These are phyloP conservation scores for Rhagonycha lutea DNA, from an alignment of 2,888 invertebrate species.

Conservation along the genomic window DNA sequence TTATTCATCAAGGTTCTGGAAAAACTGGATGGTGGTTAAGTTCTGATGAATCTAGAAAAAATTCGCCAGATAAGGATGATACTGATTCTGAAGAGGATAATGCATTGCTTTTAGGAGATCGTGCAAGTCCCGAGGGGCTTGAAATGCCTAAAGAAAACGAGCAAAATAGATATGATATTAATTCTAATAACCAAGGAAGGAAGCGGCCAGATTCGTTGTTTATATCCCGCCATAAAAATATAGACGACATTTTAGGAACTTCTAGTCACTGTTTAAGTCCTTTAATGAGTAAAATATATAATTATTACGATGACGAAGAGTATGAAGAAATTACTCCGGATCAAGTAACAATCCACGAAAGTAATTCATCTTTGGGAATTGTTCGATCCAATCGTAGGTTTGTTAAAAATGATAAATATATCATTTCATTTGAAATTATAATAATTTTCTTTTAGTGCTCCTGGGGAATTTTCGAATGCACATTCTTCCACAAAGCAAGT, in stretches of 20 bases:
- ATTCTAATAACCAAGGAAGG: slow-evolving; percentile 48
- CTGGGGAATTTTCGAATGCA: not conserved
- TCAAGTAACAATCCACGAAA: slow-evolving; percentile 80
- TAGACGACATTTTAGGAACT: slow-evolving; percentile 85
- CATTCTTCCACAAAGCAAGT: not conserved
- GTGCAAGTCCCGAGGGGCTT: slow-evolving; percentile 80
- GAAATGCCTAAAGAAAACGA: slow-evolving; percentile 56
- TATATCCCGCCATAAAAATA: slow-evolving; percentile 84
- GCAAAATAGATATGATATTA: slow-evolving; percentile 72
- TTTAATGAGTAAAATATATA: slow-evolving; percentile 63
- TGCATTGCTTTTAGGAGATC: slow-evolving; percentile 69
- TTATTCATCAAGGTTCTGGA: slow-evolving; percentile 58
- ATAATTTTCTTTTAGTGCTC: not conserved
- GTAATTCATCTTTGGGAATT: slow-evolving; percentile 71
- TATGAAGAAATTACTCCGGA: slow-evolving; percentile 77
- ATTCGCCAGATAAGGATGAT: slow-evolving; percentile 45
- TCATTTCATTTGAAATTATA: not conserved
- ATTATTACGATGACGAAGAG: slow-evolving; percentile 51
- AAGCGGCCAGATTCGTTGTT: slow-evolving; percentile 61
- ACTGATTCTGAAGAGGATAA: slow-evolving; percentile 57
- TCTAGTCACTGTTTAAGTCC: slow-evolving; percentile 65
- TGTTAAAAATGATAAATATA: slow-evolving; percentile 36
- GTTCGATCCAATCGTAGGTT: slow-evolving; percentile 57
- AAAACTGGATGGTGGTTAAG: slow-evolving; percentile 62
- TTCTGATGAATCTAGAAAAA: slow-evolving; percentile 52